A percentile compares a stretch with the other conserved stretches of the same genome.
Conservation (phyloP, 2,888 invertebrate species). For the Sinhomidia bicolor region DNA sequence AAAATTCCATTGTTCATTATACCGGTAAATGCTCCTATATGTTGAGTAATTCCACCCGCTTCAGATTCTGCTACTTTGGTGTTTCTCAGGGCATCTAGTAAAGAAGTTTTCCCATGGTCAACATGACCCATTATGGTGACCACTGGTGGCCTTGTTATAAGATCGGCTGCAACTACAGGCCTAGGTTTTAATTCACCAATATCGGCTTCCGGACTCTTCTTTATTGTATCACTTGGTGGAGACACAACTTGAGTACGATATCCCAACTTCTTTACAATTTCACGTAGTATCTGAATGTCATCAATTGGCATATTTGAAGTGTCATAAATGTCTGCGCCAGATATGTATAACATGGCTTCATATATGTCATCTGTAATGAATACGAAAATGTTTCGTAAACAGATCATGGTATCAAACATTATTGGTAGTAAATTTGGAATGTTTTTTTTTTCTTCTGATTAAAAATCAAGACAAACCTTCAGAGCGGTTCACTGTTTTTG, state of each 20-base stretch:
- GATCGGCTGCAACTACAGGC: constrained; percentile 82
- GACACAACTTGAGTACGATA: constrained; percentile 85
- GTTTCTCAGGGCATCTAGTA: constrained; percentile 93
- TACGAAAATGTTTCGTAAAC: no score
- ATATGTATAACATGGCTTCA: constrained; percentile 87
- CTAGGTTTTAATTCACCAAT: constrained; percentile 81
- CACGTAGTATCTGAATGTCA: constrained; percentile 86
- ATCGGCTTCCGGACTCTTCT: constrained; percentile 82
- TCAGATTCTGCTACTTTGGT: constrained; percentile 94
- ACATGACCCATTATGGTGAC: constrained; percentile 99
- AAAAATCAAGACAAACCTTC: constrained; percentile 83
- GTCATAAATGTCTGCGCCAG: constrained; percentile 84
- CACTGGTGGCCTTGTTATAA: constrained; percentile 92
- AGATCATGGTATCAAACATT: no score
- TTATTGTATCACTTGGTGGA: constrained; percentile 81
- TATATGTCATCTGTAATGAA: constrained; percentile 87
- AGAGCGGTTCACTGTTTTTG: constrained; percentile 85
- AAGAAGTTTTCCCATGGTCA: constrained; percentile 92
- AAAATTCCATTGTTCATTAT: no score
- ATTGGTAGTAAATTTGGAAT: no score
- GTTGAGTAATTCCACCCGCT: constrained; percentile 99
- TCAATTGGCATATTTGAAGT: constrained; percentile 85
- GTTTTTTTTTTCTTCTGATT: no score
- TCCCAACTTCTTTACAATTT: constrained; percentile 88
- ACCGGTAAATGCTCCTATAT: constrained; percentile 98